Conservation (phyloP, 1,140 invertebrate species). For the Diprion similis region DNA sequence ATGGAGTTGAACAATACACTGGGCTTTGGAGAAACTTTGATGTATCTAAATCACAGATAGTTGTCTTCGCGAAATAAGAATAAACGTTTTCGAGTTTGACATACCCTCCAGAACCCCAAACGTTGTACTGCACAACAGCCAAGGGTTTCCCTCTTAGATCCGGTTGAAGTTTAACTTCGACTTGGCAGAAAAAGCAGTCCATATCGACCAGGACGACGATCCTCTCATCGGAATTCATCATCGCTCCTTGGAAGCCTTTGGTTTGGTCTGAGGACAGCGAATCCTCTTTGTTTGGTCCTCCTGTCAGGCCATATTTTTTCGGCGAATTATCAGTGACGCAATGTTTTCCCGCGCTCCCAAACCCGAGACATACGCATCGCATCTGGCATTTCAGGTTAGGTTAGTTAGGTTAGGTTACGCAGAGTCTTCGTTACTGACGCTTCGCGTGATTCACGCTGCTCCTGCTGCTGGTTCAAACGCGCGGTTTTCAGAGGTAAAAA, state of each 20-base stretch:
- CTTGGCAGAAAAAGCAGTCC: conserved; percentile 99
- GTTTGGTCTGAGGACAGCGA: no score
- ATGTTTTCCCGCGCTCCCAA: no score
- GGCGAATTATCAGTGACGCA: no score
- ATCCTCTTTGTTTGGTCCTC: no score
- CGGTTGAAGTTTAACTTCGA: conserved; percentile 89
- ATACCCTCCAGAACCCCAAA: conserved; percentile 89
- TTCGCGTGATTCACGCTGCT: no score
- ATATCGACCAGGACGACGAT: conserved; percentile 93
- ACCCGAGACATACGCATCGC: no score
- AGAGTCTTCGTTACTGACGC: no score
- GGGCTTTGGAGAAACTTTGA: not conserved
- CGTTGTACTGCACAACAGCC: conserved; percentile 95
- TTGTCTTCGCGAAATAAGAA: not conserved
- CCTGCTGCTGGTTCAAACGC: no score
- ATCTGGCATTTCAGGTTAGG: no score
- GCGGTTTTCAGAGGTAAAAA: no score
- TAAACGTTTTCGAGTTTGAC: conserved; percentile 21
- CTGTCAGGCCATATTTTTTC: no score
- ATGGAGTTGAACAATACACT: conserved; percentile 3
- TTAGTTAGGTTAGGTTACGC: no score
- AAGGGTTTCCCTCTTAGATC: conserved; percentile 84
- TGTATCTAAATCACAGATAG: conserved; percentile 6
- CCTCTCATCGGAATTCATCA: conserved; percentile 58
- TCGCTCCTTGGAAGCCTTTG: conserved; percentile 20